Conservation (phyloP, 2,797 vertebrate genomes). For the Epinephelus awoara region DNA sequence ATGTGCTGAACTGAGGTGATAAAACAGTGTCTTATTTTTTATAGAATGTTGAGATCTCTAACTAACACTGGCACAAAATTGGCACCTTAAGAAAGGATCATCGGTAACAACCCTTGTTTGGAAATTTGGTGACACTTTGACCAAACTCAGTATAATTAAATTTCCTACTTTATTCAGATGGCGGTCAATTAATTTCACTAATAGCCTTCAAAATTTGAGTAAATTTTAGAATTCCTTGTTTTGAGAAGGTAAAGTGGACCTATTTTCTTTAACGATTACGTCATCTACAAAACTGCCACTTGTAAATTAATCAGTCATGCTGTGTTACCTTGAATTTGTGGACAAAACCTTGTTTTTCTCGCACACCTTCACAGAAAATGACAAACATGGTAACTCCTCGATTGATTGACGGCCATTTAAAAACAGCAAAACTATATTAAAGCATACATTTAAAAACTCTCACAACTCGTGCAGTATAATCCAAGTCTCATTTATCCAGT, state of each 20-base stretch:
- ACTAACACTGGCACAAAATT: neutral
- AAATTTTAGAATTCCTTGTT: neutral
- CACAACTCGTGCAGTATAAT: no score
- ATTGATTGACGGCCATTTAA: no score
- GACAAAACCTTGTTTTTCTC: no score
- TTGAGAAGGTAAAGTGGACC: neutral
- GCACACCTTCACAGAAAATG: no score
- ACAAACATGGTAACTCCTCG: no score
- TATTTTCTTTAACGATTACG: neutral
- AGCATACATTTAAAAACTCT: no score
- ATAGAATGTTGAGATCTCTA: neutral
- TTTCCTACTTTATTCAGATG: neutral
- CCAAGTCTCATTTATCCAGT: no score
- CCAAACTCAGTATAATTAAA: neutral
- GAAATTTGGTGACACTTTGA: conserved; percentile 1
- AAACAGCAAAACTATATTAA: no score
- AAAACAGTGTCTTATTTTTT: neutral
- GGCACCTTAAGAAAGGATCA: neutral
- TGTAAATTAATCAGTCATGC: no score
- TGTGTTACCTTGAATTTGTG: no score
- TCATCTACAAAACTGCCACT: no score
- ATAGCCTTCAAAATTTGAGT: neutral
- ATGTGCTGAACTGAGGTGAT: neutral
- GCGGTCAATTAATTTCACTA: neutral
- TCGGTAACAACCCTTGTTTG: neutral